phyloP scores from a whole-genome alignment of 2,888 invertebrate species.

The Synergus gifuensis region DNA sequence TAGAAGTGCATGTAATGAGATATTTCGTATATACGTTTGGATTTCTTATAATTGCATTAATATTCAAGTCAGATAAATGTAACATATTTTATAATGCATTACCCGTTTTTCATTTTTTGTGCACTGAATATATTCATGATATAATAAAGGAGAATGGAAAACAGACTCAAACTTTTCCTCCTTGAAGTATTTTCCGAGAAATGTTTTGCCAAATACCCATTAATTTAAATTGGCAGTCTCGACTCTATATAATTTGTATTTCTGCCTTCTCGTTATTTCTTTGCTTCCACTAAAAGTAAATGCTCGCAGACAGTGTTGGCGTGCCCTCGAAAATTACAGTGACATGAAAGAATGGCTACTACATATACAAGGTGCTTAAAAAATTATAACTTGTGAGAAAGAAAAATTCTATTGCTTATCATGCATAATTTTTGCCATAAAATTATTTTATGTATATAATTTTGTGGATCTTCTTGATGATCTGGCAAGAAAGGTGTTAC shows the following conservation, averaged over 20 bases:
- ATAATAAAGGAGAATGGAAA: too few species aligned
- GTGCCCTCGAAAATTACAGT: not conserved
- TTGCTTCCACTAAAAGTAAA: not conserved
- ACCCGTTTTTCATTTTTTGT: too few species aligned
- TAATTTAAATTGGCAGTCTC: not conserved
- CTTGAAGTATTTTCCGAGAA: not conserved
- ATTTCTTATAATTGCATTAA: not conserved
- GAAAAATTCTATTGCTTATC: not conserved
- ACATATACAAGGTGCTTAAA: not conserved
- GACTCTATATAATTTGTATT: not conserved
- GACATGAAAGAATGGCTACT: not conserved
- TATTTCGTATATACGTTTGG: not conserved
- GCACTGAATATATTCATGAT: too few species aligned
- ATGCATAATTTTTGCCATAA: not conserved
- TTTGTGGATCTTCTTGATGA: not conserved
- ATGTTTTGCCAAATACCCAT: not conserved
- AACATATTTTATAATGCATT: not conserved
- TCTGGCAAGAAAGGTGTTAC: not conserved
- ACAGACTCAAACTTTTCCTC: not conserved
- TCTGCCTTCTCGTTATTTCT: conserved; percentile 1
- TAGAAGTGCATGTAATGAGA: not conserved
- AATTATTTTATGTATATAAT: not conserved
- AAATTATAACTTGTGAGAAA: not conserved
- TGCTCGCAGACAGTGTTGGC: not conserved
- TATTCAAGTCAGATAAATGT: not conserved